phyloP scores from a whole-genome alignment of 2,888 invertebrate species.

The Drosophila peninsularis region DNA sequence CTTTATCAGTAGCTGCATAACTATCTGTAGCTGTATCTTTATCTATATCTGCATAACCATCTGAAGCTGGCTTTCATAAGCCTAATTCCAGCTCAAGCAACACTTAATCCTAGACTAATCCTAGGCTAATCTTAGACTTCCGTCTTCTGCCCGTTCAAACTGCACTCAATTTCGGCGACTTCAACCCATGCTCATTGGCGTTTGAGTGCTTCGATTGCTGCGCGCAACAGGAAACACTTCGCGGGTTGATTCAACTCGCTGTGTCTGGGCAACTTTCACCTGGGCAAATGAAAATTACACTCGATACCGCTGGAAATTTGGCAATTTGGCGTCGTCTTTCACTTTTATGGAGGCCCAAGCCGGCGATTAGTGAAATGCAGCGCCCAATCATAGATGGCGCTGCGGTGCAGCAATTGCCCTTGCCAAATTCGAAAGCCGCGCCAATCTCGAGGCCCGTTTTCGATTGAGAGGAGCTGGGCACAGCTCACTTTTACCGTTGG shows the following conservation, averaged over 20 bases:
- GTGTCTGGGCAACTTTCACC: constrained; percentile 47
- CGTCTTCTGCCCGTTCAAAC: neutral
- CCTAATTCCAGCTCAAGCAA: neutral
- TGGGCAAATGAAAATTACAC: constrained; percentile 36
- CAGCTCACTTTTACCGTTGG: constrained; percentile 20
- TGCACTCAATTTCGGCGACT: neutral
- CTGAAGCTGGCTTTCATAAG: neutral
- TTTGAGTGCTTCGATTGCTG: neutral
- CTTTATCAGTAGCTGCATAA: too few species aligned
- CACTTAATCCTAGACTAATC: neutral
- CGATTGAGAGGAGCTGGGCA: neutral
- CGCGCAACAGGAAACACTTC: constrained; percentile 24
- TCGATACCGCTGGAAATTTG: constrained; percentile 18
- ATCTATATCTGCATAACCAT: too few species aligned
- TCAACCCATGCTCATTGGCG: constrained; percentile 1
- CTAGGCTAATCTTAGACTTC: neutral
- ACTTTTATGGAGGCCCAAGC: constrained; percentile 39
- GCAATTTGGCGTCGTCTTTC: constrained; percentile 46
- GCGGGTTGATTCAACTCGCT: constrained; percentile 21
- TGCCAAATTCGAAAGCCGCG: constrained; percentile 48
- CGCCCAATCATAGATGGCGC: constrained; percentile 52
- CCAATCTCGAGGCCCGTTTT: neutral
- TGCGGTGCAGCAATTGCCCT: constrained; percentile 45
- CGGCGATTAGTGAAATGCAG: constrained; percentile 49
- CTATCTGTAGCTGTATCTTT: too few species aligned